A percentile compares a stretch with the other conserved stretches of the same genome.
These are phyloP conservation scores for Tupiocoris notatus DNA, from an alignment of 2,888 invertebrate species.

Conservation along the genomic window DNA sequence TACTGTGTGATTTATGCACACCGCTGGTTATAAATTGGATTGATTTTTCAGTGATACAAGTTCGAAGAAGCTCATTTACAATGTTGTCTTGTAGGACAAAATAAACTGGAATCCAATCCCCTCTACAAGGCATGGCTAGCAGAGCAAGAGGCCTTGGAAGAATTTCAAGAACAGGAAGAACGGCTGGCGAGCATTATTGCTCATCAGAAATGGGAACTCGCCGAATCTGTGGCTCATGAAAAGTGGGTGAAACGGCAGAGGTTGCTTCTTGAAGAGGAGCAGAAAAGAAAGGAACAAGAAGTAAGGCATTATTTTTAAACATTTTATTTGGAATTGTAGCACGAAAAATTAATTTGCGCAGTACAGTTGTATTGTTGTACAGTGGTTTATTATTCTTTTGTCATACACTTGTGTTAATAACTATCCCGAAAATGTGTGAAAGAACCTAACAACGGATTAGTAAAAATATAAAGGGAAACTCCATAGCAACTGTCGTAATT, in stretches of 20 bases:
- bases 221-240: conserved; percentile 63
- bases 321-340: no score
- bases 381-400: no score
- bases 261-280: conserved; percentile 58
- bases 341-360: no score
- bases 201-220: conserved; percentile 67
- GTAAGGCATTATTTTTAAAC: no score
- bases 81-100: conserved; percentile 55
- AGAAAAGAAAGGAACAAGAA: conserved; percentile 62
- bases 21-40: no score
- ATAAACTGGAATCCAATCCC: conserved; percentile 55
- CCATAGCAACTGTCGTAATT: no score
- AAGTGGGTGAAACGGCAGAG: conserved; percentile 65
- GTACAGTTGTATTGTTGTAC: no score
- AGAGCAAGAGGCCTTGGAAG: conserved; percentile 59
- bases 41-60: neutral
- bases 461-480: no score
- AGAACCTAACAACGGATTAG: no score
- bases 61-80: neutral
- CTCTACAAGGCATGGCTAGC: conserved; percentile 59
- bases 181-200: conserved; percentile 59
- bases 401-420: neutral
- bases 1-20: no score
- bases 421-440: neutral
- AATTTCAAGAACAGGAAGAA: conserved; percentile 60